Percentiles rank a stretch among this genome's conserved stretches.
phyloP scores from a whole-genome alignment of 2,888 invertebrate genomes.

The Syrphus vitripennis region DNA sequence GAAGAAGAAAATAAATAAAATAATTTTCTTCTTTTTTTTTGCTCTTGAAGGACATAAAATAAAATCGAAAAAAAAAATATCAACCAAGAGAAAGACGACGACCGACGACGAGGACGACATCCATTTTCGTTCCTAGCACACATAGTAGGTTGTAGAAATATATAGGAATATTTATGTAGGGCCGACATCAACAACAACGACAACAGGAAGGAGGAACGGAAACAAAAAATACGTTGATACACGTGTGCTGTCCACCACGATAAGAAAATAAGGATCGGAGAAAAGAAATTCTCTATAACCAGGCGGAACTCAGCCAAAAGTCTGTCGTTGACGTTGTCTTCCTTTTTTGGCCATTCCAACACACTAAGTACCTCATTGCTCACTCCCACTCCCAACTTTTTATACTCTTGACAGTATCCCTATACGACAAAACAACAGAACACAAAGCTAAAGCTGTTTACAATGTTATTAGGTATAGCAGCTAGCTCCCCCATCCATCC shows the following conservation, averaged over 20 bases:
- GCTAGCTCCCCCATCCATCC: neutral
- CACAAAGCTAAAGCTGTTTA: constrained; percentile 32
- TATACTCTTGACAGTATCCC: constrained; percentile 47
- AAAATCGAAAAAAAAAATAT: constrained; percentile 26
- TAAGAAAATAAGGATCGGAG: neutral
- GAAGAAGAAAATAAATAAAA: neutral
- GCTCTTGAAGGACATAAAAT: constrained; percentile 39
- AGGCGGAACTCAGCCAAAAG: constrained; percentile 28
- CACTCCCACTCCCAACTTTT: constrained; percentile 17
- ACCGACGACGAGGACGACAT: constrained; percentile 23
- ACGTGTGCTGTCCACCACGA: constrained; percentile 55
- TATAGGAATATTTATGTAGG: neutral
- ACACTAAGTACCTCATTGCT: constrained; percentile 59
- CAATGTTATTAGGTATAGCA: neutral
- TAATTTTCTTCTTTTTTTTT: constrained; percentile 22
- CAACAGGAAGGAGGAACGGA: neutral
- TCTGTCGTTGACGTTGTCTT: constrained; percentile 48
- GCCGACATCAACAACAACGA: neutral
- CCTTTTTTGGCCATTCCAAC: constrained; percentile 41
- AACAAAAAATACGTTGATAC: constrained; percentile 26
- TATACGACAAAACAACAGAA: constrained; percentile 17
- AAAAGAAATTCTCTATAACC: constrained; percentile 38
- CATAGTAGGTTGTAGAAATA: neutral
- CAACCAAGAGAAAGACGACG: neutral
- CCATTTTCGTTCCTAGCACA: constrained; percentile 30